Evolutionary conservation across 2,113 vertebrate species (phyloP).

Genomic region (Antigone vipio): DNA sequence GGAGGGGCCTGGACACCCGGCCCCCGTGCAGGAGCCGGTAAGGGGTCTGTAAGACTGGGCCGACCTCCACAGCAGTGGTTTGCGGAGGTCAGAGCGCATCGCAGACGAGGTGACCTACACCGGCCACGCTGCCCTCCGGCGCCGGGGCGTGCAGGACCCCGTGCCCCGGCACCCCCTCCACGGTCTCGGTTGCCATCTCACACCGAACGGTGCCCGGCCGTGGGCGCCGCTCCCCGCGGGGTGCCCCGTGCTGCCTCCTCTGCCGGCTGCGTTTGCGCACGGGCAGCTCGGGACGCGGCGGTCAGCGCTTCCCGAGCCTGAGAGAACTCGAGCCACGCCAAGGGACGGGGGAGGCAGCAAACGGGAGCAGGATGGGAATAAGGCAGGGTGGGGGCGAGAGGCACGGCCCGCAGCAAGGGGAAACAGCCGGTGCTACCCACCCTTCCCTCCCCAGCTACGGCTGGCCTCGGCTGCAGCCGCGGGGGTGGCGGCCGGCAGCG

Average conservation of each 20-base stretch:
- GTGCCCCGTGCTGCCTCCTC: neutral
- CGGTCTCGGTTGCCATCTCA: neutral
- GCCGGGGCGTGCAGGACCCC: rapidly evolving
- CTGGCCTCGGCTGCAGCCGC: neutral
- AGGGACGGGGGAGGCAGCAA: too few relatives aligned
- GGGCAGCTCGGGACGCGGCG: rapidly evolving
- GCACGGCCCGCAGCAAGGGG: neutral
- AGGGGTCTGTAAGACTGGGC: rapidly evolving
- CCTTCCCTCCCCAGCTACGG: neutral
- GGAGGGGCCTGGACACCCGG: neutral
- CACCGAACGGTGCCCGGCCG: rapidly evolving
- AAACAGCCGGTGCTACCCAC: rapidly evolving
- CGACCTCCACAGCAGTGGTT: rapidly evolving
- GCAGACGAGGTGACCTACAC: neutral
- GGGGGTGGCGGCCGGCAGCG: neutral
- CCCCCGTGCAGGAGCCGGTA: rapidly evolving
- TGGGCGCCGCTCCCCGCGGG: neutral
- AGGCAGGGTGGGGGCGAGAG: neutral
- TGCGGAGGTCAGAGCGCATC: rapidly evolving
- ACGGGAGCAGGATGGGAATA: rapidly evolving
- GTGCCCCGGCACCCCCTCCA: neutral
- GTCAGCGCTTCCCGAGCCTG: rapidly evolving
- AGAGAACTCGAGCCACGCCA: rapidly evolving
- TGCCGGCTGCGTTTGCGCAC: rapidly evolving
- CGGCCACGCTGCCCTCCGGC: neutral